phyloP scores from a whole-genome alignment of 1,140 invertebrate species.

The Trichonephila clavipes region DNA sequence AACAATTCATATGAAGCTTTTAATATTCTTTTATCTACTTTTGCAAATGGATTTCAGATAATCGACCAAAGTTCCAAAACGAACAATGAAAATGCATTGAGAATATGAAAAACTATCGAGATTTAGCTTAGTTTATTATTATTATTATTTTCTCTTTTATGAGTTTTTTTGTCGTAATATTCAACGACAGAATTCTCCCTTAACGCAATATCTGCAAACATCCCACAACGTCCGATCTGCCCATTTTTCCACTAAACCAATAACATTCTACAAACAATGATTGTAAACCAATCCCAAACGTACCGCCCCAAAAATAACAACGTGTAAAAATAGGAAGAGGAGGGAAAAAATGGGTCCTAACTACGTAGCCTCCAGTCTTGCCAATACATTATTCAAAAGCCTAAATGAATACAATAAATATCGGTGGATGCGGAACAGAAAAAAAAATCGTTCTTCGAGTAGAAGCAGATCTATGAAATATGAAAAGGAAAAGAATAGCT shows the following conservation, averaged over 20 bases:
- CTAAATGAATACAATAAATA: slow-evolving; percentile 72
- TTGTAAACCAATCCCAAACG: slow-evolving; percentile 44
- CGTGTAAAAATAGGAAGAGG: not conserved
- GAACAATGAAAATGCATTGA: not conserved
- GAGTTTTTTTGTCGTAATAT: not conserved
- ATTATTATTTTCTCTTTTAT: not conserved
- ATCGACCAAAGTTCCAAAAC: not conserved
- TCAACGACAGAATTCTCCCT: slow-evolving; percentile 18
- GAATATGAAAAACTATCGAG: not conserved
- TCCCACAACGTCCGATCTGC: not conserved
- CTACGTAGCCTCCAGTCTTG: not conserved
- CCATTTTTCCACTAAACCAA: slow-evolving; percentile 3
- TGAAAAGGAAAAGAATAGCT: slow-evolving; percentile 46
- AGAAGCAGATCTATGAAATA: slow-evolving; percentile 59
- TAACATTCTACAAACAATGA: slow-evolving; percentile 37
- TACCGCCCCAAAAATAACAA: not conserved
- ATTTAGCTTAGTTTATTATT: not conserved
- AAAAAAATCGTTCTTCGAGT: slow-evolving; percentile 31
- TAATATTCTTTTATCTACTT: no score
- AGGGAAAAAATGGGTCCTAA: not conserved
- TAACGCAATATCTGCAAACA: slow-evolving; percentile 3
- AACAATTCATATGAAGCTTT: no score
- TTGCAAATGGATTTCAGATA: not conserved
- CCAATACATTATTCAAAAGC: slow-evolving; percentile 62
- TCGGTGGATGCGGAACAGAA: slow-evolving; percentile 20